phyloP scores from a whole-genome alignment of 2,797 vertebrate genomes.

The Phoebastria nigripes region DNA sequence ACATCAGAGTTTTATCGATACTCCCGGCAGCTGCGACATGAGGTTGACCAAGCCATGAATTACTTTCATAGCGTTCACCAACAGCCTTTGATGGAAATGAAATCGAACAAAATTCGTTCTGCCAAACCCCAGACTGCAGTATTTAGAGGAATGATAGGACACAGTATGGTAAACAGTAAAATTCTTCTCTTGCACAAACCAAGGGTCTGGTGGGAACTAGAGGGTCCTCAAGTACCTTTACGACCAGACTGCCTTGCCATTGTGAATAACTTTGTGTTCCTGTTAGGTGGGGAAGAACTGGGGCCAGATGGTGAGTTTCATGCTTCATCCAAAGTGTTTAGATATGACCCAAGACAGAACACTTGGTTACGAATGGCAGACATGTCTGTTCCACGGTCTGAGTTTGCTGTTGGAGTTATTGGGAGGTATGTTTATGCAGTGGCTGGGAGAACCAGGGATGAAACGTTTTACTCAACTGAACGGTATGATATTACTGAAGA shows the following conservation, averaged over 20 bases:
- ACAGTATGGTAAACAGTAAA: slow-evolving; percentile 99
- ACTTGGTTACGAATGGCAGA: slow-evolving; percentile 97
- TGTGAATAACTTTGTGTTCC: slow-evolving; percentile 96
- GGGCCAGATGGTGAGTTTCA: slow-evolving; percentile 97
- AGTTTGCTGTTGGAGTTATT: slow-evolving; percentile 97
- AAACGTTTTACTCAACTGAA: slow-evolving; percentile 98
- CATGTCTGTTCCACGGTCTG: slow-evolving; percentile 97
- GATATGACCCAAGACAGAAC: slow-evolving; percentile 96
- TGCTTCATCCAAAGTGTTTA: slow-evolving; percentile 97
- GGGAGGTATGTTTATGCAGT: slow-evolving; percentile 96
- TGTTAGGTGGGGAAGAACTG: slow-evolving; percentile 95
- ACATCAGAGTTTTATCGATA: slow-evolving; percentile 98
- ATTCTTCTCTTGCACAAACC: slow-evolving; percentile 96
- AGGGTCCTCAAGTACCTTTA: slow-evolving; percentile 95
- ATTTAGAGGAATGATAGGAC: slow-evolving; percentile 98
- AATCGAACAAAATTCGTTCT: slow-evolving; percentile 94
- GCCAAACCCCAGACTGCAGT: slow-evolving; percentile 95
- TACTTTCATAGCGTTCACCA: slow-evolving; percentile 97
- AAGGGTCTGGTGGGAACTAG: slow-evolving; percentile 98
- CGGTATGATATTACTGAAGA: slow-evolving; percentile 96
- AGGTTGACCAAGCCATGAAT: slow-evolving; percentile 93
- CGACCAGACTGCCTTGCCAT: slow-evolving; percentile 96
- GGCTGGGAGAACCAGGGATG: slow-evolving; percentile 94
- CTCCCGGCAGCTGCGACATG: slow-evolving; percentile 92
- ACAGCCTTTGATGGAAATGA: slow-evolving; percentile 92